Percentiles rank a stretch among this genome's conserved stretches.
These are phyloP conservation scores for Philotrypesis tridentata DNA, from an alignment of 1,140 invertebrate species.

Conservation along the genomic window DNA sequence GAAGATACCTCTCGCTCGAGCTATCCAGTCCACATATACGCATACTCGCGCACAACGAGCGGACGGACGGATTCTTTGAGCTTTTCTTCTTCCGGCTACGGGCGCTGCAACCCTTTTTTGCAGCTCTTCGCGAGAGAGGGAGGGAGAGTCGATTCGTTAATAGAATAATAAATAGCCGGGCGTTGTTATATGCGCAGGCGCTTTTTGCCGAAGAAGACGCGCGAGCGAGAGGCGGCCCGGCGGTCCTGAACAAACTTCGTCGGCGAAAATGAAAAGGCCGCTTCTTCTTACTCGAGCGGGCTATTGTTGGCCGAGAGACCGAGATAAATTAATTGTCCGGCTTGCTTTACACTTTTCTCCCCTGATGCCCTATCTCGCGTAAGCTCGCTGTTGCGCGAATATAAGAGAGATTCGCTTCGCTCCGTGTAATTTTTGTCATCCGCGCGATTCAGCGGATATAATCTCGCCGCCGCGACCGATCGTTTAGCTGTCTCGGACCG, in stretches of 20 bases:
- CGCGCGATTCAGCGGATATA: too few relatives aligned
- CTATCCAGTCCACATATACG: conserved; percentile 51
- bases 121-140: not conserved
- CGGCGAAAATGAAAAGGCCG: conserved; percentile 56
- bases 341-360: not conserved
- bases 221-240: conserved; percentile 28
- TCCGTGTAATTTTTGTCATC: too few relatives aligned
- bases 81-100: conserved; percentile 43
- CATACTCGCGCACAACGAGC: not conserved
- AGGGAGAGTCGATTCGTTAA: conserved; percentile 63
- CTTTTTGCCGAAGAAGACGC: conserved; percentile 52
- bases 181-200: conserved; percentile 43
- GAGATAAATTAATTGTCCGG: conserved; percentile 26
- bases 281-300: not conserved
- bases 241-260: conserved; percentile 60
- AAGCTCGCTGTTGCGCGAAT: too few relatives aligned
- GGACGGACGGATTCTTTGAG: conserved; percentile 45
- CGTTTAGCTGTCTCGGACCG: too few relatives aligned
- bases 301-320: not conserved
- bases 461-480: too few relatives aligned
- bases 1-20: conserved; percentile 52
- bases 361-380: too few relatives aligned
- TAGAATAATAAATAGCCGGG: conserved; percentile 70
- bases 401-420: too few relatives aligned
- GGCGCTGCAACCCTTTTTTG: conserved; percentile 47